Percentiles rank a stretch among this genome's conserved stretches.
These are phyloP conservation scores for Platycheirus albimanus DNA, from an alignment of 2,888 invertebrate species.

Conservation along the genomic window DNA sequence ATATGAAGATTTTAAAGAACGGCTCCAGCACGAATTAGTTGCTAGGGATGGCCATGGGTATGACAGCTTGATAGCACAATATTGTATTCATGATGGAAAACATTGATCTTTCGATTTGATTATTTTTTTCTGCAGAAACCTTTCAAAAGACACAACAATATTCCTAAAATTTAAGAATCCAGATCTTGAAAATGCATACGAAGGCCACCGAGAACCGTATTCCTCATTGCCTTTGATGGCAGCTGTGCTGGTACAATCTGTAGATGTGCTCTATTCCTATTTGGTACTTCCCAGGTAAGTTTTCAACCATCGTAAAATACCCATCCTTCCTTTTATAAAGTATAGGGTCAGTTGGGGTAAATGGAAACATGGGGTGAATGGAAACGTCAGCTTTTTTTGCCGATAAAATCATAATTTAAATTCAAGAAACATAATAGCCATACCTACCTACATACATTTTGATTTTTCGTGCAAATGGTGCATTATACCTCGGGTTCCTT, in stretches of 20 bases:
- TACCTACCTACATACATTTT: too few species aligned
- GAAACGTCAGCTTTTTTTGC: too few species aligned
- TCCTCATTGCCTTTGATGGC: conserved; percentile 87
- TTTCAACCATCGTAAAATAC: too few species aligned
- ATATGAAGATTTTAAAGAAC: conserved; percentile 89
- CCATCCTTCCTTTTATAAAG: too few species aligned
- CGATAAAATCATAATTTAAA: too few species aligned
- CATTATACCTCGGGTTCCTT: too few species aligned
- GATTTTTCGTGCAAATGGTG: too few species aligned
- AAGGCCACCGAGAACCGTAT: conserved; percentile 86
- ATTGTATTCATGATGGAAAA: not conserved
- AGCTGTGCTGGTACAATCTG: conserved; percentile 86
- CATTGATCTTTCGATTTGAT: not conserved
- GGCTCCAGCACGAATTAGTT: conserved; percentile 92
- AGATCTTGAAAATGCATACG: conserved; percentile 87
- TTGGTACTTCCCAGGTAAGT: conserved; percentile 84
- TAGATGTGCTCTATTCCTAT: conserved; percentile 84
- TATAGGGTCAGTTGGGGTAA: too few species aligned
- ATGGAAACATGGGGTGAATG: too few species aligned
- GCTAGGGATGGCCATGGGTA: conserved; percentile 93
- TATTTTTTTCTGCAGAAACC: conserved; percentile 79
- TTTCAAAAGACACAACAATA: conserved; percentile 87
- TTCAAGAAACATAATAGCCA: too few species aligned
- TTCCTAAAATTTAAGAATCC: conserved; percentile 87
- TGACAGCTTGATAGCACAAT: conserved; percentile 79